Base-by-base conservation (phyloP, 2,797 vertebrate species). In the Hirundo rustica region DNA sequence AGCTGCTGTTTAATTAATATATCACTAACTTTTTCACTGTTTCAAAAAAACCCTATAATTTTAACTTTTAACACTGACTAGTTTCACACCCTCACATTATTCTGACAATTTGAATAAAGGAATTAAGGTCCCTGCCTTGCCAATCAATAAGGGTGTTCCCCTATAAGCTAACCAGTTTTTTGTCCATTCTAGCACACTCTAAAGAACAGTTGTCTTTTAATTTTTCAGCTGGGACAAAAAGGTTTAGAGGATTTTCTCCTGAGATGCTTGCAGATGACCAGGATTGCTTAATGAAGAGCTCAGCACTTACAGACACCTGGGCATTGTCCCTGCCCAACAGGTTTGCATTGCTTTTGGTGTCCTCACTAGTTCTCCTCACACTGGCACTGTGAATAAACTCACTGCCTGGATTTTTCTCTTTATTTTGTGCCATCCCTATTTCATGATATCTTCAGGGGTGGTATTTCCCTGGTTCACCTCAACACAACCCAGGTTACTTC, bases 281-380 rank as follows among this genome's bases (percentile, higher is more conserved):
- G 17, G 38, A 54, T 22, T 53, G 44, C 47, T 70, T 62, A 36
- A 48, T 27, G 25, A 70, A 22, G 22, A 5, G 23, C 65, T 88
- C 34, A 54, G n/a, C 13, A 9, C 7, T 61, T 42, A 62, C 16
- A 79, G 58, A 44, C 34, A 47, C 13, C 29, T 42, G 45, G 29
- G 22, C n/a, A 72, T 7, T 29, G 34, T 22, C 45, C n/a, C 45
- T 21, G 13, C 16, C 45, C 45, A 71, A 47, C 7, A 66, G 26
- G 13, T 30, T 40, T 3, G 1, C 44, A 32, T 2, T 20, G 4
- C 29, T 72, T 57, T 34, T 26, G 25, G n/a, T 42, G 62, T 62
- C 48, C 27, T 36, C 0, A 0, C 25, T 32, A 47, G 30, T 11
- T 13, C 9, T 76, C 22, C 65, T 66, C 45, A 16, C 3, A 54